These are phyloP conservation scores for Chloropsis cyanopogon DNA, from an alignment of 2,113 vertebrate species.

Conservation along the genomic window DNA sequence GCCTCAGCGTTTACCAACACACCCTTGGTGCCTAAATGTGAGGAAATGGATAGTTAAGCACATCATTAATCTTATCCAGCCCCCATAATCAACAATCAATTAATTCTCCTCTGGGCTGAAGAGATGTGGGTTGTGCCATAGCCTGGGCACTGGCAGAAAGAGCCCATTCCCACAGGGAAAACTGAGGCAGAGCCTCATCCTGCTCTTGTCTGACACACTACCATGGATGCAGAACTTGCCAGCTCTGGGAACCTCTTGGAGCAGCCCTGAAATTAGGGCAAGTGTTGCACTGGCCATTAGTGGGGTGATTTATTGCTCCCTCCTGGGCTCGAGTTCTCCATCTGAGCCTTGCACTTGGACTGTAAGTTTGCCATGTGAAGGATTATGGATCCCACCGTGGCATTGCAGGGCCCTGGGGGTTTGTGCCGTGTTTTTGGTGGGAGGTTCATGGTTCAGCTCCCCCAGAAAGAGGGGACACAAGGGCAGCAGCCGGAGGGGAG, in stretches of 20 bases:
- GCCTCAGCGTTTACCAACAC: slow-evolving; percentile 5
- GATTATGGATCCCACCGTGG: background rate
- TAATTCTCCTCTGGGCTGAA: background rate
- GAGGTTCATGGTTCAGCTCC: background rate
- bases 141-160: background rate
- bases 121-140: background rate
- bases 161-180: background rate
- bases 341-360: background rate
- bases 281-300: background rate
- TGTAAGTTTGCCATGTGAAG: background rate
- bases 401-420: background rate
- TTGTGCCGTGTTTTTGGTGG: accelerated
- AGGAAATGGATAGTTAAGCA: slow-evolving; percentile 44
- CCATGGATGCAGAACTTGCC: background rate
- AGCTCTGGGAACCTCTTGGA: background rate
- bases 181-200: background rate
- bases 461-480: accelerated
- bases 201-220: accelerated
- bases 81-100: slow-evolving; percentile 44
- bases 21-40: background rate
- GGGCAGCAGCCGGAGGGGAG: background rate
- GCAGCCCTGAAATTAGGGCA: background rate
- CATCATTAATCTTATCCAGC: slow-evolving; percentile 48
- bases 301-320: background rate
- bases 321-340: background rate